Percentiles rank a stretch among this genome's conserved stretches.
phyloP scores from a whole-genome alignment of 2,888 invertebrate species.

The Anthrax anthrax region DNA sequence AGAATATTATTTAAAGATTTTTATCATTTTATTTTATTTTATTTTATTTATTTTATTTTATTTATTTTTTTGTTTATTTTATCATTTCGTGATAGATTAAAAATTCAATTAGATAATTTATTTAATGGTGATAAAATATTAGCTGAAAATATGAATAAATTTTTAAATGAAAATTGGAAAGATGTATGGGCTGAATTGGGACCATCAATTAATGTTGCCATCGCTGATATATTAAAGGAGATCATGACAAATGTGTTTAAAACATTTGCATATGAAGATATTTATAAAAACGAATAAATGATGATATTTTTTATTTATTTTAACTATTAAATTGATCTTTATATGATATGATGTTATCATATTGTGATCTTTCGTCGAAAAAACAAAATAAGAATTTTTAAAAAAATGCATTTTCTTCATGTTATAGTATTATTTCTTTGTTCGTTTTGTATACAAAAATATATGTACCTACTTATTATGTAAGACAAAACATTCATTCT shows the following conservation, averaged over 20 bases:
- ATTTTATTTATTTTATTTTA: too few species aligned
- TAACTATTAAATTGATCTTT: too few species aligned
- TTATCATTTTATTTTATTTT: too few species aligned
- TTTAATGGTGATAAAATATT: constrained; percentile 18
- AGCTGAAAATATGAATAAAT: constrained; percentile 17
- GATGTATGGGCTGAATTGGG: constrained; percentile 21
- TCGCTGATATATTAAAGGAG: constrained; percentile 11
- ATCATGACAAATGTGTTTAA: constrained; percentile 13
- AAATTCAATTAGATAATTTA: constrained; percentile 19
- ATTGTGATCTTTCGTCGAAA: too few species aligned
- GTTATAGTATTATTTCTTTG: too few species aligned
- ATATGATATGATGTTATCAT: too few species aligned
- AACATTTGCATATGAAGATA: constrained; percentile 19
- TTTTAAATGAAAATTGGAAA: constrained; percentile 23
- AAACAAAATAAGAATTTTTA: too few species aligned
- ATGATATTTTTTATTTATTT: not conserved
- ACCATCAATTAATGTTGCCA: constrained; percentile 17
- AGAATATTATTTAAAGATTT: too few species aligned
- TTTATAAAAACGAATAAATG: constrained; percentile 11
- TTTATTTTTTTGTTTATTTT: not conserved
- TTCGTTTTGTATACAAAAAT: too few species aligned
- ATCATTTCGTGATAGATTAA: constrained; percentile 12
- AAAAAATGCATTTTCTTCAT: too few species aligned
- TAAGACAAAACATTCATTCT: too few species aligned
- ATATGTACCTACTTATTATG: too few species aligned